These are phyloP conservation scores for Drosophila cardini DNA, from an alignment of 1,140 invertebrate species.

Conservation along the genomic window DNA sequence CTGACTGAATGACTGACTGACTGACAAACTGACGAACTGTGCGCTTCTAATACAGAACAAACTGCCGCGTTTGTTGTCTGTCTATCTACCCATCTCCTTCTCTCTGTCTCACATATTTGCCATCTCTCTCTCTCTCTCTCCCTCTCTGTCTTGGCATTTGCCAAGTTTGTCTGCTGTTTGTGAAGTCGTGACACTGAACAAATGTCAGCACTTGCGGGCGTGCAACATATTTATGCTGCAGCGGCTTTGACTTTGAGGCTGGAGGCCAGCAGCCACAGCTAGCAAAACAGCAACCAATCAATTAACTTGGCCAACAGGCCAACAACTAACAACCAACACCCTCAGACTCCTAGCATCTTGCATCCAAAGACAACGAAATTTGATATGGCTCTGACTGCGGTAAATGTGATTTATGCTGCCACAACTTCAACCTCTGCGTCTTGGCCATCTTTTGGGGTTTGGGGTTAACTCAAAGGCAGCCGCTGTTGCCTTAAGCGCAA, in stretches of 20 bases:
- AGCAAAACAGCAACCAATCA: slow-evolving; percentile 61
- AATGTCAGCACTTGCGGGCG: slow-evolving; percentile 81
- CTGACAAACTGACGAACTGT: slow-evolving; percentile 50
- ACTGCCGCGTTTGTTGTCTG: slow-evolving; percentile 40
- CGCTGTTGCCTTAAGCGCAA: slow-evolving; percentile 42
- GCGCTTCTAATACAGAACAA: slow-evolving; percentile 63
- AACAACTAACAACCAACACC: background rate
- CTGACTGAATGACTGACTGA: slow-evolving; percentile 46
- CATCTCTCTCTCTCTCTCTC: slow-evolving; percentile 21
- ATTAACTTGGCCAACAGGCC: slow-evolving; percentile 71
- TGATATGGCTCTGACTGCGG: slow-evolving; percentile 68
- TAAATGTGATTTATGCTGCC: slow-evolving; percentile 68
- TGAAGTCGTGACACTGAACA: slow-evolving; percentile 78
- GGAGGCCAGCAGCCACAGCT: slow-evolving; percentile 57
- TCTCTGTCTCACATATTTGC: background rate
- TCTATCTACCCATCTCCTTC: slow-evolving; percentile 14
- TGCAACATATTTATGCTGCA: slow-evolving; percentile 48
- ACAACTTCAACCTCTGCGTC: slow-evolving; percentile 22
- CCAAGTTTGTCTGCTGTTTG: slow-evolving; percentile 42
- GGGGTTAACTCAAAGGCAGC: slow-evolving; percentile 53
- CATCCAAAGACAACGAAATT: slow-evolving; percentile 65
- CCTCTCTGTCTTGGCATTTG: slow-evolving; percentile 24
- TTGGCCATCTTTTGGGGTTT: background rate
- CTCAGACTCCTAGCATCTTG: slow-evolving; percentile 1
- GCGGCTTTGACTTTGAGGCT: slow-evolving; percentile 67